Evolutionary conservation across 2,113 vertebrate genomes (phyloP).

Genomic region (Corythoichthys haematopterus): DNA sequence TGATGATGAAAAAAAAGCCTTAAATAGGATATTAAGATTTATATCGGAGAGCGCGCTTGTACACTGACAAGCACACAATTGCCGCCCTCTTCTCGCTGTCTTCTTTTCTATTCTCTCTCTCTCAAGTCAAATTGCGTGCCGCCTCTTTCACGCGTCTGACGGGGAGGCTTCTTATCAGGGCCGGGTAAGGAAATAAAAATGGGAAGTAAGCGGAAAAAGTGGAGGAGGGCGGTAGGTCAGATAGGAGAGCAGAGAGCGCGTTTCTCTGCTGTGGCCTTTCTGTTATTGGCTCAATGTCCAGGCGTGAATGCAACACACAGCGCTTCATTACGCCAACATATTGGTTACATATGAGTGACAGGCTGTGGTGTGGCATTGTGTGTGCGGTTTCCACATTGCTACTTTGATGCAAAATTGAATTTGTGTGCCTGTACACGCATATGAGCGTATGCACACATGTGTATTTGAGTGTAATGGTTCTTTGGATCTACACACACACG

Average conservation of each 20-base stretch:
- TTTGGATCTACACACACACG: constrained; percentile 35
- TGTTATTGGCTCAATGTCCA: constrained; percentile 54
- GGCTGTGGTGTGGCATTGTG: constrained; percentile 35
- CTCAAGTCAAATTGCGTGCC: constrained; percentile 7
- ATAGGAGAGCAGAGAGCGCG: constrained; percentile 9
- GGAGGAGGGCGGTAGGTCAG: background rate
- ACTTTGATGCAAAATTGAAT: constrained; percentile 53
- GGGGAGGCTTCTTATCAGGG: constrained; percentile 47
- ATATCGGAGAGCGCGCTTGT: constrained; percentile 59
- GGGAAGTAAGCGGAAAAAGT: constrained; percentile 7
- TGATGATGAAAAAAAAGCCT: constrained; percentile 70
- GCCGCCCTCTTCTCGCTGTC: constrained; percentile 44
- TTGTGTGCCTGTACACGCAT: constrained; percentile 34
- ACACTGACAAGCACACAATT: constrained; percentile 63
- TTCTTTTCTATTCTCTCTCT: constrained; percentile 31
- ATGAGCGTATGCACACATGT: constrained; percentile 17
- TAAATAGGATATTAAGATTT: constrained; percentile 75
- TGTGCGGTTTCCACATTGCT: constrained; percentile 46
- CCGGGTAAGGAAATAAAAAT: constrained; percentile 19
- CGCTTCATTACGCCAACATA: constrained; percentile 53
- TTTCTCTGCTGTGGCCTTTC: constrained; percentile 37
- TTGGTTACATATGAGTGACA: constrained; percentile 51
- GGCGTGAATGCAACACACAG: constrained; percentile 56
- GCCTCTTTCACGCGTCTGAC: constrained; percentile 8
- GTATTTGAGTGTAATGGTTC: constrained; percentile 20